Conservation (phyloP, 2,113 vertebrate species). For the Thalassoma bifasciatum region DNA sequence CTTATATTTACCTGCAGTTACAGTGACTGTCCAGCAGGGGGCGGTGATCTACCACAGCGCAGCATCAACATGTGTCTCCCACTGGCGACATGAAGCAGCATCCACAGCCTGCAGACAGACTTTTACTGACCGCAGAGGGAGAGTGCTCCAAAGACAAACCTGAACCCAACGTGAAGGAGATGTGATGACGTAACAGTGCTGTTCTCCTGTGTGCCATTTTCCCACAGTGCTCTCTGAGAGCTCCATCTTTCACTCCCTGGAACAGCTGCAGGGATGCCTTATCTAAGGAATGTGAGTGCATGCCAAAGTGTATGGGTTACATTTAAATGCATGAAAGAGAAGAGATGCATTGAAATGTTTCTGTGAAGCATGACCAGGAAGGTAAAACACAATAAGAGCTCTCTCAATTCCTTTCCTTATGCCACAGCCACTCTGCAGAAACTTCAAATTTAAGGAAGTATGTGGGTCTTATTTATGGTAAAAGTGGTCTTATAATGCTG, state of each 20-base stretch:
- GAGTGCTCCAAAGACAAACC: too few species aligned
- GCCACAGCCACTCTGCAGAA: too few species aligned
- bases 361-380: neutral
- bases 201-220: neutral
- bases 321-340: neutral
- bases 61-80: neutral
- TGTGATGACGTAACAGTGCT: slow-evolving; percentile 33
- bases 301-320: slow-evolving; percentile 8
- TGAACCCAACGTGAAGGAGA: slow-evolving; percentile 29
- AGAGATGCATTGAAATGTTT: neutral
- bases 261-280: slow-evolving; percentile 61
- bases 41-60: neutral
- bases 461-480: too few species aligned
- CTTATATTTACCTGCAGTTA: slow-evolving; percentile 3
- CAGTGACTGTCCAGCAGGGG: slow-evolving; percentile 49
- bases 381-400: neutral
- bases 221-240: slow-evolving; percentile 49
- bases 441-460: too few species aligned
- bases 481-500: too few species aligned
- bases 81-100: neutral
- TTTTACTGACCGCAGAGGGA: too few species aligned
- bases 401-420: too few species aligned
- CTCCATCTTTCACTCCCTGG: slow-evolving; percentile 24
- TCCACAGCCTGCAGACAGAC: slow-evolving; percentile 29
- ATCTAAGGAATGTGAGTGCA: slow-evolving; percentile 17